Conservation (phyloP, 1,140 invertebrate species). For the Trichoplusia ni region DNA sequence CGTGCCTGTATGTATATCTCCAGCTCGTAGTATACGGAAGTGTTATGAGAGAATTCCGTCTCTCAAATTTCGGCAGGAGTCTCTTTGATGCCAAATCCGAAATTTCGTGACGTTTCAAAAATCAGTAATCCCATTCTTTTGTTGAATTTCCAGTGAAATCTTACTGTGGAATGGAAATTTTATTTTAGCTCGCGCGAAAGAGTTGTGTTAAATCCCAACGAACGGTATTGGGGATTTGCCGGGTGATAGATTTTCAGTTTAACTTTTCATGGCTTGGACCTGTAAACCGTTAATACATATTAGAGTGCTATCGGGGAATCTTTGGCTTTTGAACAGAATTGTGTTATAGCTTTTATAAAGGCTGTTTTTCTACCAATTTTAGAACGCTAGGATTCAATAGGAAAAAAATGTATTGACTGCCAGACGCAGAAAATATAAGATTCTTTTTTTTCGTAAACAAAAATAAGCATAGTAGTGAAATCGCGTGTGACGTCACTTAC, state of each 20-base stretch:
- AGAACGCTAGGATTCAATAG: too few relatives aligned
- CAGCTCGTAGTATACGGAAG: neutral
- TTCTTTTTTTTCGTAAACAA: too few relatives aligned
- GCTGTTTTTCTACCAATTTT: too few relatives aligned
- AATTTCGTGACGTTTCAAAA: slow-evolving; percentile 4
- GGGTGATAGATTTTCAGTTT: slow-evolving; percentile 14
- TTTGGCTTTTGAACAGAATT: slow-evolving; percentile 1
- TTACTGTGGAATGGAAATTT: slow-evolving; percentile 6
- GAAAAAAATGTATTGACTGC: too few relatives aligned
- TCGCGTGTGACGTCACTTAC: too few relatives aligned
- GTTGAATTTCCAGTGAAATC: slow-evolving; percentile 2
- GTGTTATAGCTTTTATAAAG: neutral
- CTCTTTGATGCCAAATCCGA: slow-evolving; percentile 20
- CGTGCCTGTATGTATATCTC: slow-evolving; percentile 8
- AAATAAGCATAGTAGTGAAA: too few relatives aligned
- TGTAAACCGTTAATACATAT: slow-evolving; percentile 21
- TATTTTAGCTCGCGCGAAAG: slow-evolving; percentile 3
- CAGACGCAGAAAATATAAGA: too few relatives aligned
- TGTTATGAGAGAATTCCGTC: slow-evolving; percentile 12
- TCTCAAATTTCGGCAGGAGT: slow-evolving; percentile 8
- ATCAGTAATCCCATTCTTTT: slow-evolving; percentile 13
- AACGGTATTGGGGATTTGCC: slow-evolving; percentile 3
- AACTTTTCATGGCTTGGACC: slow-evolving; percentile 4
- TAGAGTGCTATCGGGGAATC: slow-evolving; percentile 8
- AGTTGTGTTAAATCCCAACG: neutral